phyloP scores from a whole-genome alignment of 1,140 invertebrate species.

The Drosophila sucinea region DNA sequence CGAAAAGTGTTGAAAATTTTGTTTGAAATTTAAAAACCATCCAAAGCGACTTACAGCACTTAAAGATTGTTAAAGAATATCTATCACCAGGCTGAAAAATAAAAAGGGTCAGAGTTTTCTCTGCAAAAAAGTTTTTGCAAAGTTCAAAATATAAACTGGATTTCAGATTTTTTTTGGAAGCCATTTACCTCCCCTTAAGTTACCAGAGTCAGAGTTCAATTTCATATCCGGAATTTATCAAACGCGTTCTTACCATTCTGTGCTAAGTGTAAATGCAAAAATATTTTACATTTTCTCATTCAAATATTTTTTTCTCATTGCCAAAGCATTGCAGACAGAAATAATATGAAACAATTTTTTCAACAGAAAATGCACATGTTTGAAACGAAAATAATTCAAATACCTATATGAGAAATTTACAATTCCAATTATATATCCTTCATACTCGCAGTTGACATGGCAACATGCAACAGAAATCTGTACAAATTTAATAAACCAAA shows the following conservation, averaged over 20 bases:
- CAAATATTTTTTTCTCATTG: neutral
- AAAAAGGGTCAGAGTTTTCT: too few species aligned
- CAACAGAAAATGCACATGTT: neutral
- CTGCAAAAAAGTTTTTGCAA: too few species aligned
- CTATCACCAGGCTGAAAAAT: too few species aligned
- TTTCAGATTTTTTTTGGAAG: too few species aligned
- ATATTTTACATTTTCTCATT: neutral
- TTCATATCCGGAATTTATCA: neutral
- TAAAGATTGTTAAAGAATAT: too few species aligned
- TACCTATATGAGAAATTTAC: slow-evolving; percentile 7
- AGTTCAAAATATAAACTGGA: too few species aligned
- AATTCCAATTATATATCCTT: slow-evolving; percentile 13
- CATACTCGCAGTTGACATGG: slow-evolving; percentile 2
- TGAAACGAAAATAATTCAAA: slow-evolving; percentile 4
- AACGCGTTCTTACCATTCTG: neutral
- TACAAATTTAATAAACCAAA: slow-evolving; percentile 3
- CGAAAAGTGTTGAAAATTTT: too few species aligned
- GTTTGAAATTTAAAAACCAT: too few species aligned
- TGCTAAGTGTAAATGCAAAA: neutral
- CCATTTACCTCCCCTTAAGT: too few species aligned
- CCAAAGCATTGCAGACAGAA: neutral
- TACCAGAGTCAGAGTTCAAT: neutral
- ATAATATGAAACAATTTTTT: neutral
- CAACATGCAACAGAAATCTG: slow-evolving; percentile 3
- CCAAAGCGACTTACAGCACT: too few species aligned